phyloP scores from a whole-genome alignment of 2,113 vertebrate species.

The Catagonus wagneri region DNA sequence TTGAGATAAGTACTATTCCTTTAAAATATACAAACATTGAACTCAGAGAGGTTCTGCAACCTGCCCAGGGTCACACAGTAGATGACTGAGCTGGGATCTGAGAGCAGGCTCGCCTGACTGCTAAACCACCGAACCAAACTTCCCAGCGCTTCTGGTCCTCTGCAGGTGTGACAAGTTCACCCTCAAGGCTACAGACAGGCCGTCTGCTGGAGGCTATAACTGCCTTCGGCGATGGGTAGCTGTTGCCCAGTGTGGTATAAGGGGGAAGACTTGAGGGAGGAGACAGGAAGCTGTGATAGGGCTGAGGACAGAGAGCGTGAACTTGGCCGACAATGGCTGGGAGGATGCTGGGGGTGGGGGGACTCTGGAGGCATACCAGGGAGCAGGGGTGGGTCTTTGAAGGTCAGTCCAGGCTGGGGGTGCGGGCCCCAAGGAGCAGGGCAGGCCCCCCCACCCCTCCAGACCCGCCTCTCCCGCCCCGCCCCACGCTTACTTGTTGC shows the following conservation, averaged over 20 bases:
- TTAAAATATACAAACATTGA: neutral
- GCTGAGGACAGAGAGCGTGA: neutral
- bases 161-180: neutral
- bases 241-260: neutral
- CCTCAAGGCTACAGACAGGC: neutral
- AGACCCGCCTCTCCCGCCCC: fast-evolving
- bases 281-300: neutral
- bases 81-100: neutral
- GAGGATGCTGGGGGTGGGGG: neutral
- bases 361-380: neutral
- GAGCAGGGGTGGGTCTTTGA: neutral
- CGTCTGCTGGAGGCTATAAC: neutral
- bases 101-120: neutral
- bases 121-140: neutral
- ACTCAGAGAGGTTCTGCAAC: neutral
- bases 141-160: neutral
- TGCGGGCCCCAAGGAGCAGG: neutral
- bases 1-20: neutral
- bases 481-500: conserved; percentile 91
- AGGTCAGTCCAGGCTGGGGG: neutral
- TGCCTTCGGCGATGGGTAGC: neutral
- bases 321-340: neutral
- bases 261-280: neutral
- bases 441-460: neutral
- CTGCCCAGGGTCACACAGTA: neutral